Base-by-base conservation (phyloP, 2,888 invertebrate species). In the Tiliacea aurago region DNA sequence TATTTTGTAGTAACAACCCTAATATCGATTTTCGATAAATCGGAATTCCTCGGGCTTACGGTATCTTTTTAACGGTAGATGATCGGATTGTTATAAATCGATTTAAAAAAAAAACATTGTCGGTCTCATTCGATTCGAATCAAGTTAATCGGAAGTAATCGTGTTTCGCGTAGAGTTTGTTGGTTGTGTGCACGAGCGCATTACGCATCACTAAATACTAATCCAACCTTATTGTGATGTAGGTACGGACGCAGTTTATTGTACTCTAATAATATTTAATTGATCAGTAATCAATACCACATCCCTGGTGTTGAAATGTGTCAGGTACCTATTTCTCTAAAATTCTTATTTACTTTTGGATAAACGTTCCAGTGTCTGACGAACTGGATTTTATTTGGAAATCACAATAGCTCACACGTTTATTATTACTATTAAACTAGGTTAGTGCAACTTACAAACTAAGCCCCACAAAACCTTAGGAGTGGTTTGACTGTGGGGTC, bases 11-110 rank as follows among this genome's bases (percentile, higher is more conserved):
- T 49, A 76, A 68, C 83, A 86, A 71, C 90, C 88, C 89, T 90
- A 85, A 86, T 90, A 89, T 86, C 80, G 88, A 90, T 91, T 90
- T 91, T 90, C 87, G 92, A 94, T 92, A 92, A 93, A 92, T 93
- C 91, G 86, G 86, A 91, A 94, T 93, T 91, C 91, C 90, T 89
- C 84, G 81, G 89, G 89, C 91, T 94, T 93, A 93, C 95, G 95
- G 95, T 94, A 94, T 88, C 85, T 90, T 89, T 91, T 92, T 93
- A 93, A 94, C 94, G 94, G 95, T 93, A 90, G 90, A 92, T 93
- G 93, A 95, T 94, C 93, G 88, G 91, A 93, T 94, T 91, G 91
- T 91, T 90, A 90, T 89, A 91, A 92, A 93, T 91, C 90, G 91
- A 90, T 92, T 90, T 84, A 88, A 87, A 83, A 76, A 72, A 63